Evolutionary conservation across 2,797 vertebrate genomes (phyloP), one percentile per base, ranked within the genome.

Genomic region (Urosaurus nigricauda): DNA sequence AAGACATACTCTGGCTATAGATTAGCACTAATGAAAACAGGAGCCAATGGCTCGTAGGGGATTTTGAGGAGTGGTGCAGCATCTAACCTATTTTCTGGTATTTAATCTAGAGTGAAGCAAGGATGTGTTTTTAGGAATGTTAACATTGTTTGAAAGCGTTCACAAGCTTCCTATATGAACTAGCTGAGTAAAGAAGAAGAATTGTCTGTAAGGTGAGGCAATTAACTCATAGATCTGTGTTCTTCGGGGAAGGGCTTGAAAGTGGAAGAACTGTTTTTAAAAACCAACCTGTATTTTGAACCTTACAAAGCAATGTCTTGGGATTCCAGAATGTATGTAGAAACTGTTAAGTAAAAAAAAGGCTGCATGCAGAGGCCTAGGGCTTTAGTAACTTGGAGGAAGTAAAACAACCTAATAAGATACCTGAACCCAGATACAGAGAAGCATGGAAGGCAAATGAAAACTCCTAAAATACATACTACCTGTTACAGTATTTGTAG

Each of bases 11-110:
- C 92, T 94, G 87, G 35, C 75, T 88, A 40, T 79, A 24, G 90
- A 92, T 89, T 89, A 88, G 79, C 86, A 63, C 1, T 92, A 84
- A 92, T 91, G 84, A 92, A 94, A 93, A 83, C 83, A 78, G 2
- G 0, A 74, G 90, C 58, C 85, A 91, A 77, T 71, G 82, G 24
- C 21, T 6, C 74, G 83, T 21, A 86, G 35, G 65, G 88, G 90
- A 75, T n/a, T 75, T n/a, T 26, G 87, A 92, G 87, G 68, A 35
- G 63, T 87, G 74, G 56, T 35, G 65, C 21, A 12, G 40, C 79
- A 71, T 90, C 80, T 87, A 89, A 73, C 79, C 16, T 94, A 51
- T 53, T 92, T 2, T 75, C 85, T 86, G 75, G 56, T 81, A 83
- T 87, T 71, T 70, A 74, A 90, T 87, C 47, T 75, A 51, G 90